Evolutionary conservation across 1,140 invertebrate species (phyloP).

Genomic region (Pseudomyrmex dendroicus): DNA sequence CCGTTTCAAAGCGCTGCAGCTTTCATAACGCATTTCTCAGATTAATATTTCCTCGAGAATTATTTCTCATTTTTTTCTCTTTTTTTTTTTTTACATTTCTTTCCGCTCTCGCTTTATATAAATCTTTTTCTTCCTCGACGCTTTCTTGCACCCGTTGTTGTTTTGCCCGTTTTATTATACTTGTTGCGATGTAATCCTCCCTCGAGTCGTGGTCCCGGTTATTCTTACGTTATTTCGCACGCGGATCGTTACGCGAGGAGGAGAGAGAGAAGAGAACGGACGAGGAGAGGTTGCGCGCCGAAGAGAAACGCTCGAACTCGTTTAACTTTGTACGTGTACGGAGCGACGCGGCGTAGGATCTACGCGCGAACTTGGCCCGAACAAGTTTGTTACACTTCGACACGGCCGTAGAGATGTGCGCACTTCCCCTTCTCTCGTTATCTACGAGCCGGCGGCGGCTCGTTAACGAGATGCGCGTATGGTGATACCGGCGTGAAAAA

Average conservation of each 20-base stretch:
- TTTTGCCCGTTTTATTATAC: neutral
- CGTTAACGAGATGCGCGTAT: slow-evolving; percentile 35
- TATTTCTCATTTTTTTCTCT: slow-evolving; percentile 31
- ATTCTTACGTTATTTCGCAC: slow-evolving; percentile 20
- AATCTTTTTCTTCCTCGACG: neutral
- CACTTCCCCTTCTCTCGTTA: neutral
- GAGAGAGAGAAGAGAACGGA: neutral
- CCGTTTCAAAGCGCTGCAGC: neutral
- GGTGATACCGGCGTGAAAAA: slow-evolving; percentile 6
- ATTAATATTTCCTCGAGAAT: slow-evolving; percentile 37
- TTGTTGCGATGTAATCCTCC: slow-evolving; percentile 42
- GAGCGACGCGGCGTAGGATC: slow-evolving; percentile 2
- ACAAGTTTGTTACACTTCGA: slow-evolving; percentile 20
- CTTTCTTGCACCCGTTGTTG: neutral
- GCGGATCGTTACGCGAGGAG: neutral
- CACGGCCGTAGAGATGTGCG: no score
- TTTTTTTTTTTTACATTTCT: slow-evolving; percentile 19
- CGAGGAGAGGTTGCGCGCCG: neutral
- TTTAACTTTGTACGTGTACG: slow-evolving; percentile 52
- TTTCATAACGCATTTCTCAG: slow-evolving; percentile 11
- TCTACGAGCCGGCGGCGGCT: slow-evolving; percentile 6
- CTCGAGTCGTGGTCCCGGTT: neutral
- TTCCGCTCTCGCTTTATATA: neutral
- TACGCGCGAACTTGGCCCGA: slow-evolving; percentile 37
- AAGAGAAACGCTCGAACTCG: slow-evolving; percentile 23